Evolutionary conservation across 2,797 vertebrate species (phyloP), one percentile per base, ranked within the genome.

Genomic region (Darevskia mixta): DNA sequence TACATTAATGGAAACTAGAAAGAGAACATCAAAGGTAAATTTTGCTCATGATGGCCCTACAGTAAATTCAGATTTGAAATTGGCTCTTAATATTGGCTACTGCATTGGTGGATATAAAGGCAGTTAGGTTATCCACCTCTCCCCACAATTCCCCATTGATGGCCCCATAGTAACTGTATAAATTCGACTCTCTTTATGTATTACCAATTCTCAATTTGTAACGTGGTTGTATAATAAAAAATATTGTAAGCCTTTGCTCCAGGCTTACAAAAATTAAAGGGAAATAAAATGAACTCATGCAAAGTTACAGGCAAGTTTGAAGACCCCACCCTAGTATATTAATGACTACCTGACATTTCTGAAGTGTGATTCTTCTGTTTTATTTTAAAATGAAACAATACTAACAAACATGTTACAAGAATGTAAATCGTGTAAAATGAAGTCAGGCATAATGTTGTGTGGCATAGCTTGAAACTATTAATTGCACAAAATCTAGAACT

Each of bases 61-160:
- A 2, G 18, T 85, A 88, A 92, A 90, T 27, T 79, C 79, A 77
- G 82, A 75, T 79, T 6, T 88, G 49, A 85, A 17, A 82, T 83
- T 86, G 41, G 25, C 2, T 92, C 58, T 76, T 85, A 72, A 66
- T 82, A 67, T 61, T 77, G 45, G 25, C 69, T 92, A 89, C 25
- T 1, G 0, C 11, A 35, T 8, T 61, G 78, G 88, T 75, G 27
- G 35, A 0, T 15, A 75, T 23, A 71, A 17, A 1, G 29, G 27
- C 29, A 4, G 3, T 61, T 86, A 67, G 75, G 72, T 76, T 43
- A 58, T 87, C 49, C 69, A 86, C 78, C 79, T 45, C 86, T 80
- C 73, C 82, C 3, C 72, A 69, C 71, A 73, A 86, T 78, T 77
- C 23, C 8, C 2, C 23, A 58, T 69, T 82, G 49, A 35, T 82